Base-by-base conservation (phyloP, 2,797 vertebrate species). In the Hirundo rustica region DNA sequence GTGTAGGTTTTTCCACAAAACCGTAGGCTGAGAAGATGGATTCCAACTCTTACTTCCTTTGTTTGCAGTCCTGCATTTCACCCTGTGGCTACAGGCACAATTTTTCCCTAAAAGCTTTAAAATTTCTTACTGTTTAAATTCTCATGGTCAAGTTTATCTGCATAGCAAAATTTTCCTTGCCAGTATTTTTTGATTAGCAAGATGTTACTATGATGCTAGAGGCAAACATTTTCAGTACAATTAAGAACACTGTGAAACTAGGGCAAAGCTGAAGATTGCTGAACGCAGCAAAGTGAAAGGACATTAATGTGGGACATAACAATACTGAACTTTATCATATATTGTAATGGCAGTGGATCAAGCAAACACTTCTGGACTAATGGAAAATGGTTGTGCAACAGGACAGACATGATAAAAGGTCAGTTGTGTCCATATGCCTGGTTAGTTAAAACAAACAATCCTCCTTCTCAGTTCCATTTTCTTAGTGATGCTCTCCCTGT, bases 121-220 rank as follows among this genome's bases (percentile, higher is more conserved):
- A 78, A 90, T 23, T 50, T 96, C 89, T 90, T 90, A 40, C 71
- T 97, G 92, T 95, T 98, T 72, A 88, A 88, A 92, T 92, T 96
- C 94, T 97, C 96, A 95, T 19, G 71, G 88, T 92, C 92, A 88
- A 92, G 70, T 95, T 97, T 96, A 96, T 97, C 96, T 96, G 78
- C 94, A 76, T 92, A 96, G 88, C 80, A 88, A 87, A 92, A 71
- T 96, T 97, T 95, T 94, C 92, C 67, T 95, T 95, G 93, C 91
- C 68, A 85, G 89, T 85, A 94, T 91, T 95, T 93, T 96, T 91
- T 94, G 92, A 97, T 97, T 94, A 96, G 93, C 72, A 96, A 96
- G 84, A 96, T 96, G 93, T 95, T 96, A 88, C 94, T 87, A 60
- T 94, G 93, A 95, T 91, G 86, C 97, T 95, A 93, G 90, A 95